Base-by-base conservation (phyloP, 2,888 invertebrate genomes). In the Epiblema foenella region DNA sequence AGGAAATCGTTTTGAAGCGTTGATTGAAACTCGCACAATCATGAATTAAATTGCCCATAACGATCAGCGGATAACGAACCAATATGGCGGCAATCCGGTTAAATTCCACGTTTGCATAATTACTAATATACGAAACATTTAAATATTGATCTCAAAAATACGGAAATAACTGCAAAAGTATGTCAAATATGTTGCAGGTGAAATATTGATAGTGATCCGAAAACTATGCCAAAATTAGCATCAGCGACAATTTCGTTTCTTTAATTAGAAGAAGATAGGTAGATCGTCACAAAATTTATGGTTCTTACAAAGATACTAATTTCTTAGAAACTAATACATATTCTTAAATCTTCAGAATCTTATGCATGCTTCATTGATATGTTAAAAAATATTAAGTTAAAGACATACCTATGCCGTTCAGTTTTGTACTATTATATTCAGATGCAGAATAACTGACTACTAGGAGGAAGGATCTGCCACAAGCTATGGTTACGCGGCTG, bases 181-280 rank as follows among this genome's bases (percentile, higher is more conserved):
- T 73, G 73, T 73, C 73, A 73, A 67, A 67, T 70, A 70, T 66
- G 49, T 62, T n/a, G 29, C 37, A 42, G 52, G 71, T 73, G 73
- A 71, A 71, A 68, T 73, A 73, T 73, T 71, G 64, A 68, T 70
- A 70, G 56, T 67, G 58, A 62, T 49, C 57, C 57, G 51, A 59
- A 46, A 73, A 60, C 71, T 58, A 39, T 73, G 73, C 54, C 71
- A 65, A 68, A 71, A 73, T 73, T 73, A 56, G 42, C 73, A 73
- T 73, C 4, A 11, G 54, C 64, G 54, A 65, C 63, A 59, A 68
- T 71, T 64, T 52, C 63, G 57, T 59, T 58, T 57, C 60, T 68
- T 71, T 71, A 71, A 73, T 73, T 73, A 68, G 49, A 59, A 54
- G 57, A 17, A 58, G 59, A 59, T n/a, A 8, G 5, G 15, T 42